Base-by-base conservation (phyloP, 2,797 vertebrate genomes). In the Rhinatrema bivittatum region DNA sequence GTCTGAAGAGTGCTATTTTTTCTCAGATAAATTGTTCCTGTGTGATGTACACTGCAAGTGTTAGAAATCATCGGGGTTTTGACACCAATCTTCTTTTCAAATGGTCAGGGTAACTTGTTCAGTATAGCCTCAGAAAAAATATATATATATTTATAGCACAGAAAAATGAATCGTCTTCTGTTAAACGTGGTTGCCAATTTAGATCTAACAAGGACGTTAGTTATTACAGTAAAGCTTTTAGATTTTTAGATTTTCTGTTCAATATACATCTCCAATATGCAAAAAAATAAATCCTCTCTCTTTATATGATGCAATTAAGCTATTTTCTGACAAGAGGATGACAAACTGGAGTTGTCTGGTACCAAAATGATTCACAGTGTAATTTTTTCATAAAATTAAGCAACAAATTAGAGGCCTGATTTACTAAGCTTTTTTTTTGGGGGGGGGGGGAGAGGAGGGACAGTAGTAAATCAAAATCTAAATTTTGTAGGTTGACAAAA, bases 1-100 rank as follows among this genome's bases (percentile, higher is more conserved):
- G 39, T 44, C 56, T 43, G 46, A 59, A 53, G 44, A 54, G 36
- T 40, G 44, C 16, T 27, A 52, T 53, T 68, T 54, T 15, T 46
- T 65, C 46, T 70, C 60, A 40, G 36, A 53, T 64, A 58, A 73
- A 70, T 65, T 68, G 65, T 54, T 40, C 32, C 49, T 63, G 21
- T 53, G 28, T 59, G 50, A 42, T 56, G 33, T 48, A 48, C 60
- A 62, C 49, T 31, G 9, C 31, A 30, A 50, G 52, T 29, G 5
- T 56, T 56, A 47, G 40, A 61, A 65, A 68, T 62, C 62, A 36
- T 49, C n/a, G 1, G 38, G 47, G 42, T 25, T 12, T 53, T 61
- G 39, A 50, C 65, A 50, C 60, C 29, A 33, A 55, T 46, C 24
- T 2, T 60, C 38, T 59, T 37, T 56, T 41, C 42, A 31, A 60